Percentiles rank a stretch among this genome's conserved stretches.
Evolutionary conservation across 2,888 invertebrate species (phyloP).

Genomic region (Drosophila anomelani): DNA sequence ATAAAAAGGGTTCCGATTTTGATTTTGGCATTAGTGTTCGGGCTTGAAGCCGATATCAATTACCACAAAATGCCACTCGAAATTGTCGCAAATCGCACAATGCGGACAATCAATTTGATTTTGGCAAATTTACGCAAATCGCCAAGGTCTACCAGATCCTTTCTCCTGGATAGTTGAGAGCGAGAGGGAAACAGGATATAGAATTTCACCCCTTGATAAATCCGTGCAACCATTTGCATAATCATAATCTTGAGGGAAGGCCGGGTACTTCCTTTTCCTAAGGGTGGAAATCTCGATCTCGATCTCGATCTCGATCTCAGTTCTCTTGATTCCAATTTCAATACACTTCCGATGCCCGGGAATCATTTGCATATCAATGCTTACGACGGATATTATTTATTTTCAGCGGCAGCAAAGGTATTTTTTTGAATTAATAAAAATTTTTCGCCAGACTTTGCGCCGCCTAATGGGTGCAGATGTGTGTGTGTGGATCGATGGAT

Average conservation of each 20-base stretch:
- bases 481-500: conserved; percentile 20
- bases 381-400: conserved; percentile 73
- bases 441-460: conserved; percentile 28
- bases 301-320: conserved; percentile 7
- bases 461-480: conserved; percentile 74
- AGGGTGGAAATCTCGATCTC: conserved; percentile 22
- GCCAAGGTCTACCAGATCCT: not conserved
- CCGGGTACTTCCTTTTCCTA: conserved; percentile 52
- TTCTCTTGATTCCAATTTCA: conserved; percentile 58
- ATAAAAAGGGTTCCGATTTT: conserved; percentile 18
- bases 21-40: not conserved
- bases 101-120: conserved; percentile 68
- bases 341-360: conserved; percentile 63
- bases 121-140: conserved; percentile 69
- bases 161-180: not conserved
- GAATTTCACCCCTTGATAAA: conserved; percentile 33
- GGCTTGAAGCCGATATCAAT: conserved; percentile 61
- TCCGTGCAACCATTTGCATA: conserved; percentile 66
- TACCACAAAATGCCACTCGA: conserved; percentile 76
- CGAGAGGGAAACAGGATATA: not conserved
- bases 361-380: conserved; percentile 11
- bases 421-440: conserved; percentile 57
- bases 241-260: conserved; percentile 61
- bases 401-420: conserved; percentile 39
- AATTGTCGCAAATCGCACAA: conserved; percentile 68